A percentile compares a stretch with the other conserved stretches of the same genome.
Conservation (phyloP, 2,797 vertebrate genomes). For the Halcyon chelicuti region DNA sequence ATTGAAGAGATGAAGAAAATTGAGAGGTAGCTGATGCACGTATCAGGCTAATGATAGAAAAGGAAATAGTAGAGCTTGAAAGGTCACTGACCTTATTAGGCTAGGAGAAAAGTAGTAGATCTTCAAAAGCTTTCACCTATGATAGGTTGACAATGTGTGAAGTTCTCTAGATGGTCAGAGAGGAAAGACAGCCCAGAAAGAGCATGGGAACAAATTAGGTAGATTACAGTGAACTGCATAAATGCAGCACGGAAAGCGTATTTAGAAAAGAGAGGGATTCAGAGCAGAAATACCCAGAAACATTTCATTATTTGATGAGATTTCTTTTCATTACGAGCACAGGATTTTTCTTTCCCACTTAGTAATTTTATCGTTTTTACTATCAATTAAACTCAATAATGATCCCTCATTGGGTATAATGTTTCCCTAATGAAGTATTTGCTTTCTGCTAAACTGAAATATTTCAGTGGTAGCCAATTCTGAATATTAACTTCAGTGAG, state of each 20-base stretch:
- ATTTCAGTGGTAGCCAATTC: not conserved
- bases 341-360: conserved; percentile 17
- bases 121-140: conserved; percentile 83
- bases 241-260: not conserved
- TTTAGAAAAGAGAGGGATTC: conserved; percentile 15
- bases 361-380: not conserved
- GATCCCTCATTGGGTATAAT: not conserved
- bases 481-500: not conserved
- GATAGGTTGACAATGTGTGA: conserved; percentile 76
- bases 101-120: conserved; percentile 80
- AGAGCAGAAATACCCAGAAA: not conserved
- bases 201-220: conserved; percentile 70
- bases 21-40: conserved; percentile 85
- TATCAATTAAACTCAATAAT: not conserved
- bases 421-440: conserved; percentile 29
- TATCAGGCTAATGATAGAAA: conserved; percentile 90
- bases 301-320: not conserved
- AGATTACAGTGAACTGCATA: conserved; percentile 45
- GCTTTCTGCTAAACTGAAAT: conserved; percentile 10
- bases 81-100: conserved; percentile 90
- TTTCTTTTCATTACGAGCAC: not conserved
- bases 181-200: conserved; percentile 54
- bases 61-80: conserved; percentile 86
- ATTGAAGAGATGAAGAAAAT: conserved; percentile 85
- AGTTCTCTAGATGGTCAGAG: conserved; percentile 67